Evolutionary conservation across 2,113 vertebrate genomes (phyloP).

Genomic region (Cololabis saira): DNA sequence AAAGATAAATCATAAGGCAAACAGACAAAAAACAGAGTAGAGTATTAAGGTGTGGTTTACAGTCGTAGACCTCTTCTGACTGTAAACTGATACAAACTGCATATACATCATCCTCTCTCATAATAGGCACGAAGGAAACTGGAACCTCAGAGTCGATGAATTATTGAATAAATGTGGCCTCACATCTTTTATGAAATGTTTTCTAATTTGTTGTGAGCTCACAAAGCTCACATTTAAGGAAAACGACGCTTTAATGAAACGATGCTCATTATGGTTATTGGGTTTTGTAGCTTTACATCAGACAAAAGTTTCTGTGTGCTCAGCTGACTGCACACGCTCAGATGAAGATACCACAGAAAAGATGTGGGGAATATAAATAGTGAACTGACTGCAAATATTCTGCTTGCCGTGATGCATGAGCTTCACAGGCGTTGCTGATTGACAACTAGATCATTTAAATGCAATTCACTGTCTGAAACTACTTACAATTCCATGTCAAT

Average conservation of each 20-base stretch:
- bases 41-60: not conserved
- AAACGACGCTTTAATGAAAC: no score
- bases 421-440: not conserved
- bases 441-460: not conserved
- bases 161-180: slow-evolving; percentile 20
- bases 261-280: not conserved
- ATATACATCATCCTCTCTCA: not conserved
- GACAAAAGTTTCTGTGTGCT: no score
- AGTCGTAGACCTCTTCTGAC: not conserved
- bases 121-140: not conserved
- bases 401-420: not conserved
- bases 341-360: not conserved
- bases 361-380: slow-evolving; percentile 5
- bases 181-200: not conserved
- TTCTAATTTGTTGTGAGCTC: not conserved
- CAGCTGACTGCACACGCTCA: not conserved
- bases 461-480: not conserved
- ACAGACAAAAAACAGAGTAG: not conserved
- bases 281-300: not conserved
- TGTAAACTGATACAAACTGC: slow-evolving; percentile 7
- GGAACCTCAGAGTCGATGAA: slow-evolving; percentile 49
- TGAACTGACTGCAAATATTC: not conserved
- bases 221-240: not conserved
- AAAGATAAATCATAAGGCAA: not conserved
- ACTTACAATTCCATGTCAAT: no score